Evolutionary conservation across 2,888 invertebrate species (phyloP).

Genomic region (Phalangium opilio): DNA sequence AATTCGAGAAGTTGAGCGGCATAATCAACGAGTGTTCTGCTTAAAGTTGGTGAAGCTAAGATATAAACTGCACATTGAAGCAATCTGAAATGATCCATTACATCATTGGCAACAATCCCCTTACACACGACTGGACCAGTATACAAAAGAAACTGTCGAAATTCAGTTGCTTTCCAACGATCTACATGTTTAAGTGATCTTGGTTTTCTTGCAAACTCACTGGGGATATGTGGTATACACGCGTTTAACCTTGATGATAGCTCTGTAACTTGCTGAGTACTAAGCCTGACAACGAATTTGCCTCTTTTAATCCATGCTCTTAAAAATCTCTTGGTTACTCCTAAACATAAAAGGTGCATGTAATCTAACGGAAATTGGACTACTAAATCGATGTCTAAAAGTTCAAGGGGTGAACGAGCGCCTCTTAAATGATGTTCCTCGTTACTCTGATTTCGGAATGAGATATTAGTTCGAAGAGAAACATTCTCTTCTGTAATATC

Average conservation of each 20-base stretch:
- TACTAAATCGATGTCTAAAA: constrained; percentile 19
- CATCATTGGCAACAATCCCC: background rate
- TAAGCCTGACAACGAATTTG: too few species aligned
- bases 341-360: constrained; percentile 26
- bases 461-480: constrained; percentile 12
- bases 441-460: constrained; percentile 15
- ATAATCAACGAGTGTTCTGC: too few species aligned
- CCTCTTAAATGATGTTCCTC: constrained; percentile 17
- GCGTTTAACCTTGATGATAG: too few species aligned
- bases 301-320: constrained; percentile 11
- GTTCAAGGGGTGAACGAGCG: constrained; percentile 5
- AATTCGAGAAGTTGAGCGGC: too few species aligned
- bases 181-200: constrained; percentile 1
- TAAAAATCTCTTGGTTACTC: constrained; percentile 21
- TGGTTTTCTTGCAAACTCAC: background rate
- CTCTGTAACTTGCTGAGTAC: too few species aligned
- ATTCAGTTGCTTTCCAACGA: constrained; percentile 2
- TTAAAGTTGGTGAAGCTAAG: too few species aligned
- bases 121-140: constrained; percentile 1
- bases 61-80: too few species aligned
- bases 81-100: too few species aligned
- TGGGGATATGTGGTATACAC: background rate
- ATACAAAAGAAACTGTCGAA: constrained; percentile 1
- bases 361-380: constrained; percentile 24
- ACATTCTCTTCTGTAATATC: background rate